Percentiles rank a stretch among this genome's conserved stretches.
Conservation (phyloP, 2,797 vertebrate genomes). For the Poliocrania exsul region DNA sequence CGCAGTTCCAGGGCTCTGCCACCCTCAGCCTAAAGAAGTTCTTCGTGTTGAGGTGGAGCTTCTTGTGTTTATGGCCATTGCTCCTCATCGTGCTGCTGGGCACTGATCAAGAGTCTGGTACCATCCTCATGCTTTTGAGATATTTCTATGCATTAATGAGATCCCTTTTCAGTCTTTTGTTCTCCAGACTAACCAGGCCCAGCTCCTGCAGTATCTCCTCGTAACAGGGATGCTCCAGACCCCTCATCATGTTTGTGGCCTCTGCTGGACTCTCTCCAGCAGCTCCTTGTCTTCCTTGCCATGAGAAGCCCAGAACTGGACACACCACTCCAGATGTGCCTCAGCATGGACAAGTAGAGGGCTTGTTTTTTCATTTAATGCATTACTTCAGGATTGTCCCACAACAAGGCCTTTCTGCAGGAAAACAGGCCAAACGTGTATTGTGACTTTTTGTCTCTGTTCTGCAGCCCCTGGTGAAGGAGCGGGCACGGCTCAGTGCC, state of each 20-base stretch:
- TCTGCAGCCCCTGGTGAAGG: not conserved
- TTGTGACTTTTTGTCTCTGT: rapidly evolving
- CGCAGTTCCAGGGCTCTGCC: not conserved
- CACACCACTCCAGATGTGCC: not conserved
- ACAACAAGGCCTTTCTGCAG: not conserved
- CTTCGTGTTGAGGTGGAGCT: not conserved
- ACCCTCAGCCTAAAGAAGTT: rapidly evolving
- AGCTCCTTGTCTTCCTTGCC: not conserved
- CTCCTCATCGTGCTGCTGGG: not conserved
- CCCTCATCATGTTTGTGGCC: no score
- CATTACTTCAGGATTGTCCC: rapidly evolving
- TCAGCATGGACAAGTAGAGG: not conserved
- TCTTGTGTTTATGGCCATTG: rapidly evolving
- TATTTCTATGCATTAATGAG: not conserved
- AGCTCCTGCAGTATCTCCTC: rapidly evolving
- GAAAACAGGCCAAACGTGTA: rapidly evolving
- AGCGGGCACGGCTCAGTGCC: not conserved
- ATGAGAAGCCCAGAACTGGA: not conserved
- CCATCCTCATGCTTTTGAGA: not conserved
- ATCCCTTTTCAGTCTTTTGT: not conserved
- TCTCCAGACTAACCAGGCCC: not conserved
- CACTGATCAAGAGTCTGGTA: not conserved
- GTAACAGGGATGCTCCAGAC: not conserved
- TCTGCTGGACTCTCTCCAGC: not conserved
- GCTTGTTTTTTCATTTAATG: not conserved